Evolutionary conservation across 2,888 invertebrate genomes (phyloP), one percentile per base, ranked within the genome.

Genomic region (Hypomecis atomaria): DNA sequence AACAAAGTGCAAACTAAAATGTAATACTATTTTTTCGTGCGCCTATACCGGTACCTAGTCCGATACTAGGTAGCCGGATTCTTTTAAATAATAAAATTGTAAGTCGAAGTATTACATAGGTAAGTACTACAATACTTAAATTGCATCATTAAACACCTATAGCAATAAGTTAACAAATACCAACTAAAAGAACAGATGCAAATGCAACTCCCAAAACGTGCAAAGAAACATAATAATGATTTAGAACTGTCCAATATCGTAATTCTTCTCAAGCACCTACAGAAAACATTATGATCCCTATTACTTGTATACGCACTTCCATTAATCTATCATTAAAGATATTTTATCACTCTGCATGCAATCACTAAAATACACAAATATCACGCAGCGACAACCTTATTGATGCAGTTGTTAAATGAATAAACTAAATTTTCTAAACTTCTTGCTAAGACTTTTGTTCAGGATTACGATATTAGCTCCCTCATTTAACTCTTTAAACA

Each of bases 301-400:
- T 48, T 53, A 34, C 43, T 54, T 45, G 9, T 9, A 34, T 48
- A 55, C 44, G 36, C 63, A 55, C 63, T 44, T 56, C 58, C 10
- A 50, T 40, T 45, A 36, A 57, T 23, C 45, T 42, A 10, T 52
- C 50, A 38, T 50, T 43, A 34, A 11, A 62, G 23, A 13, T 49
- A 52, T 62, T 56, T 45, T 40, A 38, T 56, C 49, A 50, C 23
- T 42, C 45, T 3, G 40, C 57, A 34, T 37, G 42, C 9, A 42
- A 47, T 57, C 23, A 33, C 23, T 40, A 0, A 33, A 52, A 52
- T 40, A 42, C 40, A 42, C 11, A 4, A 37, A 3, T 49, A 11
- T n/a, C 4, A 5, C 13, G 11, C 11, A 7, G n/a, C 4, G 10
- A 36, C 37, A 4, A 50, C 37, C 13, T 9, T 8, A 37, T 37